Evolutionary conservation across 2,888 invertebrate species (phyloP).

Genomic region (Argynnis bischoffii): DNA sequence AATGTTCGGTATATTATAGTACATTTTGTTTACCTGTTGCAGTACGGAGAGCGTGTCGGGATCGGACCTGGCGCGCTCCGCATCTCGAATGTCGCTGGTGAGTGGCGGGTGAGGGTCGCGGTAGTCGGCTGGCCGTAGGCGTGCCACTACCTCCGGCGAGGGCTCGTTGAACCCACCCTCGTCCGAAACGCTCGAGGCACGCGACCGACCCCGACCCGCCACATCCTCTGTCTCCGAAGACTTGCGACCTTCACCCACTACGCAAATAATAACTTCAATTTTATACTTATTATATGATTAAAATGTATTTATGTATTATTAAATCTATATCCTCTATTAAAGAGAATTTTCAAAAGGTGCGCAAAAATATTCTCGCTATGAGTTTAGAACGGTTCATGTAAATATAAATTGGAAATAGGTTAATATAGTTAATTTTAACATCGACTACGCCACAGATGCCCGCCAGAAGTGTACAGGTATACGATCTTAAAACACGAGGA

Average conservation of each 20-base stretch:
- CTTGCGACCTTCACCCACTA: conserved; percentile 78
- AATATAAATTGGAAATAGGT: conserved; percentile 42
- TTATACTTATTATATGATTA: neutral
- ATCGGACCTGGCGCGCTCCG: conserved; percentile 69
- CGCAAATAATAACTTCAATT: neutral
- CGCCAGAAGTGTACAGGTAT: conserved; percentile 35
- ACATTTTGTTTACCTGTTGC: conserved; percentile 64
- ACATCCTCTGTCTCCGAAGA: conserved; percentile 81
- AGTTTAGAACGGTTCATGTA: conserved; percentile 27
- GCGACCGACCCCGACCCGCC: conserved; percentile 84
- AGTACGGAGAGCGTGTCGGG: conserved; percentile 75
- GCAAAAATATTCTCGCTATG: conserved; percentile 10
- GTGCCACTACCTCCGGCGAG: conserved; percentile 86
- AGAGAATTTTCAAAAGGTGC: neutral
- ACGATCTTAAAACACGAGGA: conserved; percentile 28
- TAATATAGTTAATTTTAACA: conserved; percentile 47
- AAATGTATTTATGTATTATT: too few relatives aligned
- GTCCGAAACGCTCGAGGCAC: conserved; percentile 85
- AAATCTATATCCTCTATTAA: neutral
- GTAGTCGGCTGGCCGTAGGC: conserved; percentile 75
- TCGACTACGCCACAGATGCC: conserved; percentile 41
- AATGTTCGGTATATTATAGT: neutral
- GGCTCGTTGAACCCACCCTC: conserved; percentile 89
- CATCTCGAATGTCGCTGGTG: conserved; percentile 64
- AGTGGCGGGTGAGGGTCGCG: conserved; percentile 63